These are phyloP conservation scores for Meghimatium bilineatum DNA, from an alignment of 2,888 invertebrate species.

Conservation along the genomic window DNA sequence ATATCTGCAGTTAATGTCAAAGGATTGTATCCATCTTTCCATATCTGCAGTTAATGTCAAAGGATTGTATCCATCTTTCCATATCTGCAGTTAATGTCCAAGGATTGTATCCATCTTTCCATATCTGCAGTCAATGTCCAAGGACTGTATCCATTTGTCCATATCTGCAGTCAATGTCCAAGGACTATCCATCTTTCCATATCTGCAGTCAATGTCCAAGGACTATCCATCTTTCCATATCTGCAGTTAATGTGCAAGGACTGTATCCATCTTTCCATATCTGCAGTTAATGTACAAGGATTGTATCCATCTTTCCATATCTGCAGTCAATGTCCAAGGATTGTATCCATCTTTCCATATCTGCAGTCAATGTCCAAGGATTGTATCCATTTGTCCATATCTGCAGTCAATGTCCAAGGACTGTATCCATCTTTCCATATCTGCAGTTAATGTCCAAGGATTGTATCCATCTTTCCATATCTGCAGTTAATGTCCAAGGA, in stretches of 20 bases:
- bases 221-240: neutral
- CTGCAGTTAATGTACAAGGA: too few species aligned
- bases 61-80: too few species aligned
- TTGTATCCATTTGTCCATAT: neutral
- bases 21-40: too few species aligned
- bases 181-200: conserved; percentile 1
- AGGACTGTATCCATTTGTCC: neutral
- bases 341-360: neutral
- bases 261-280: too few species aligned
- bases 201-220: neutral
- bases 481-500: too few species aligned
- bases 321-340: neutral
- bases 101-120: neutral
- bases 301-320: too few species aligned
- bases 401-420: neutral
- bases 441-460: too few species aligned
- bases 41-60: too few species aligned
- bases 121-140: too few species aligned
- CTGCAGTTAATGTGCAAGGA: neutral
- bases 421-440: neutral
- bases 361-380: neutral
- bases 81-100: too few species aligned
- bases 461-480: too few species aligned
- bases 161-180: too few species aligned
- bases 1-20: neutral